Conservation (phyloP, 2,113 vertebrate genomes). For the Chloebia gouldiae region DNA sequence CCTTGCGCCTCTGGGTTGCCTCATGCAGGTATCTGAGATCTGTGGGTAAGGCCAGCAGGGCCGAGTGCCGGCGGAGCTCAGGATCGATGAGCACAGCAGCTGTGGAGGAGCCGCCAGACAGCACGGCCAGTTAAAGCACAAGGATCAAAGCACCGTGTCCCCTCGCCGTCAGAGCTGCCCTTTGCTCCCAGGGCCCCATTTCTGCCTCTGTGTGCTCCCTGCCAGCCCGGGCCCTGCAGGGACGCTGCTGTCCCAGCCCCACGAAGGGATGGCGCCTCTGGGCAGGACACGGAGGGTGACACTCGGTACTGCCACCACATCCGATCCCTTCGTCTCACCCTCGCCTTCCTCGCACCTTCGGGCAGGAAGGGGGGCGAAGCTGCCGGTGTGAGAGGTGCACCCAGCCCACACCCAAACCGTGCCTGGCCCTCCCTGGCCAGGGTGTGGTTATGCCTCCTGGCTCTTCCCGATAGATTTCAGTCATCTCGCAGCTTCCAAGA, state of each 20-base stretch:
- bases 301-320: accelerated
- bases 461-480: neutral
- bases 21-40: neutral
- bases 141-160: neutral
- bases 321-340: accelerated
- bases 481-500: neutral
- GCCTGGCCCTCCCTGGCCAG: neutral
- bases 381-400: neutral
- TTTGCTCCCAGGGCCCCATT: neutral
- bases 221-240: neutral
- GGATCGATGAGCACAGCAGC: neutral
- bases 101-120: accelerated
- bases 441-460: neutral
- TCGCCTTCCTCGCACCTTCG: accelerated
- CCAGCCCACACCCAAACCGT: neutral
- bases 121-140: neutral
- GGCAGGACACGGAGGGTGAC: neutral
- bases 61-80: accelerated
- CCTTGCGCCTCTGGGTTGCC: neutral
- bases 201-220: neutral
- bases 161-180: neutral
- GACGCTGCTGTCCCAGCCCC: neutral
- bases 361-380: accelerated
- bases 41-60: neutral
- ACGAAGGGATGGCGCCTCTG: accelerated